Conservation (phyloP, 1,140 invertebrate genomes). For the Dysdera silvatica region DNA sequence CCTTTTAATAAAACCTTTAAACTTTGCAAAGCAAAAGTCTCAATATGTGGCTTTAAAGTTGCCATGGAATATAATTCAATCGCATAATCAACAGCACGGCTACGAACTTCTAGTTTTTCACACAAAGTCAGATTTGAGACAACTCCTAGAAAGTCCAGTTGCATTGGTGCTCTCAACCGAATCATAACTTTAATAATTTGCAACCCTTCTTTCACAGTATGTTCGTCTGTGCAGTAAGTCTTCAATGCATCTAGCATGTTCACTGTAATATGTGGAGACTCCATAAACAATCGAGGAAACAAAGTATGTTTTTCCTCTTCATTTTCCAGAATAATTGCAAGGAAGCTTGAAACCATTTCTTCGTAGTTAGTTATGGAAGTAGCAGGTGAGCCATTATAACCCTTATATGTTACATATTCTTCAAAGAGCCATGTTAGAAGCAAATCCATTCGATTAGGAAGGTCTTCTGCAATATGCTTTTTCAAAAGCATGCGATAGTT, state of each 20-base stretch:
- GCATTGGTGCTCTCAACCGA: conserved; percentile 67
- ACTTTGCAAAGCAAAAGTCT: conserved; percentile 70
- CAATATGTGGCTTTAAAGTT: conserved; percentile 63
- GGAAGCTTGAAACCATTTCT: conserved; percentile 67
- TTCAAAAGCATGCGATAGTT: conserved; percentile 64
- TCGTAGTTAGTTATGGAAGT: conserved; percentile 70
- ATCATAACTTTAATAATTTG: conserved; percentile 71
- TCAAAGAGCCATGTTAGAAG: conserved; percentile 87
- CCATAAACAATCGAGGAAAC: conserved; percentile 59
- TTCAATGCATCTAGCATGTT: conserved; percentile 76
- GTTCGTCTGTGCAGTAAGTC: conserved; percentile 63
- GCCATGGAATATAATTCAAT: conserved; percentile 65
- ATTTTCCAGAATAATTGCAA: conserved; percentile 58
- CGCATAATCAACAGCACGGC: conserved; percentile 64
- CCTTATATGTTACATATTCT: conserved; percentile 81
- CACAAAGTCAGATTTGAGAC: conserved; percentile 33
- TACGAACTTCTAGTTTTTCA: conserved; percentile 53
- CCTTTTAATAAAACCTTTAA: conserved; percentile 60
- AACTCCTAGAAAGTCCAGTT: conserved; percentile 43
- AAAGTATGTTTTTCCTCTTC: conserved; percentile 57
- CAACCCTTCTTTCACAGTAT: conserved; percentile 38
- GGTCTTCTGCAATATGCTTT: conserved; percentile 75
- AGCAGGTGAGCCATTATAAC: conserved; percentile 55
- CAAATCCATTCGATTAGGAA: conserved; percentile 68
- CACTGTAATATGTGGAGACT: conserved; percentile 82